Conservation (phyloP, 1,140 invertebrate genomes). For the Drosophila ohnishii region DNA sequence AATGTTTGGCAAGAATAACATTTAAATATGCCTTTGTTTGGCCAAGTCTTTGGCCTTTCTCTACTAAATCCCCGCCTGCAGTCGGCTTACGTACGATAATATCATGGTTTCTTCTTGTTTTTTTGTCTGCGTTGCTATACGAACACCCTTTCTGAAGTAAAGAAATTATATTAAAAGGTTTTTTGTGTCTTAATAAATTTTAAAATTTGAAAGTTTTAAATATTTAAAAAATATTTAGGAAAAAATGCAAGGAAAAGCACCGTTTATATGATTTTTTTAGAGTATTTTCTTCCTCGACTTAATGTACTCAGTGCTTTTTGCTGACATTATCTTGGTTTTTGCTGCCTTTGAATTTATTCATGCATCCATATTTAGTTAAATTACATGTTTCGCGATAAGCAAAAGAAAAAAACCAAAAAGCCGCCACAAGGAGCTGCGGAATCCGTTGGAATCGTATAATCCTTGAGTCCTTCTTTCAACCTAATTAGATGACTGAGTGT, state of each 20-base stretch:
- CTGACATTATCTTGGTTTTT: conserved; percentile 17
- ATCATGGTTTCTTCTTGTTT: conserved; percentile 1
- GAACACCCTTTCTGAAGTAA: neutral
- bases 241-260: too few relatives aligned
- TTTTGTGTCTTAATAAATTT: too few relatives aligned
- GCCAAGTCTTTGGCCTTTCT: conserved; percentile 41
- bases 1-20: conserved; percentile 71
- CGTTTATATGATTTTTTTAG: too few relatives aligned
- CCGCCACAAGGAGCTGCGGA: neutral
- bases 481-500: conserved; percentile 62
- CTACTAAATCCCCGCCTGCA: conserved; percentile 7
- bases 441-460: conserved; percentile 13
- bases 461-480: conserved; percentile 37
- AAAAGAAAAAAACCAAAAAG: conserved; percentile 14
- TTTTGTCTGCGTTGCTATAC: neutral
- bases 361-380: conserved; percentile 70
- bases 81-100: conserved; percentile 26
- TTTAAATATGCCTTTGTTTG: conserved; percentile 80
- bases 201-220: neutral
- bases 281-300: neutral
- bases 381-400: conserved; percentile 68
- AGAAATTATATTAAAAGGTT: neutral
- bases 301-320: too few relatives aligned
- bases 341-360: conserved; percentile 67
- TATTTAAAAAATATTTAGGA: neutral